Conservation (phyloP, 2,113 vertebrate genomes). For the Dendropsophus ebraccatus region DNA sequence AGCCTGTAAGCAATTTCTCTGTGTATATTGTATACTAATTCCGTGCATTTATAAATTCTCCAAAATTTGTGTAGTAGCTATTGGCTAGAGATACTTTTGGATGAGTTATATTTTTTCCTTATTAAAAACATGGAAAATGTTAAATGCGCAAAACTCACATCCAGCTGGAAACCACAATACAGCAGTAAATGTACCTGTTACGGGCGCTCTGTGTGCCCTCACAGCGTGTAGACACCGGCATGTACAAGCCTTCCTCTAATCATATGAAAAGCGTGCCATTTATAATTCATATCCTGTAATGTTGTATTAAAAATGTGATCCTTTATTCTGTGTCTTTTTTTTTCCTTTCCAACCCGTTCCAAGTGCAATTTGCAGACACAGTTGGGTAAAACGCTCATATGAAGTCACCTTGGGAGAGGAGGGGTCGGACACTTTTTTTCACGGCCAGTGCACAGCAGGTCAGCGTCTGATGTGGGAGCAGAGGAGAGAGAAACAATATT, state of each 20-base stretch:
- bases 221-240: background rate
- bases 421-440: conserved; percentile 24
- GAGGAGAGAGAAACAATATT: conserved; percentile 50
- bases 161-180: conserved; percentile 12
- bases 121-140: conserved; percentile 13
- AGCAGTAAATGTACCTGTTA: background rate
- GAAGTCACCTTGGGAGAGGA: conserved; percentile 31
- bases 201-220: conserved; percentile 6
- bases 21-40: too few species aligned
- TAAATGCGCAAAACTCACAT: background rate
- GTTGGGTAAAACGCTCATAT: conserved; percentile 2
- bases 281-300: conserved; percentile 49
- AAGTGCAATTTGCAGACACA: conserved; percentile 24
- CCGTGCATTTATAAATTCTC: background rate
- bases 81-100: background rate
- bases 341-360: background rate
- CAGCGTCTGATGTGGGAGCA: conserved; percentile 51
- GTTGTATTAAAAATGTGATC: conserved; percentile 37
- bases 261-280: conserved; percentile 36
- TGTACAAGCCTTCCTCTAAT: conserved; percentile 27
- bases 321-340: background rate
- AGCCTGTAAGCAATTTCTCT: too few species aligned
- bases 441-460: conserved; percentile 34
- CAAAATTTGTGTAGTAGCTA: background rate
- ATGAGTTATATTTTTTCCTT: background rate